Conservation (phyloP, 2,888 invertebrate genomes). For the Brachynemurus nebulosus region DNA sequence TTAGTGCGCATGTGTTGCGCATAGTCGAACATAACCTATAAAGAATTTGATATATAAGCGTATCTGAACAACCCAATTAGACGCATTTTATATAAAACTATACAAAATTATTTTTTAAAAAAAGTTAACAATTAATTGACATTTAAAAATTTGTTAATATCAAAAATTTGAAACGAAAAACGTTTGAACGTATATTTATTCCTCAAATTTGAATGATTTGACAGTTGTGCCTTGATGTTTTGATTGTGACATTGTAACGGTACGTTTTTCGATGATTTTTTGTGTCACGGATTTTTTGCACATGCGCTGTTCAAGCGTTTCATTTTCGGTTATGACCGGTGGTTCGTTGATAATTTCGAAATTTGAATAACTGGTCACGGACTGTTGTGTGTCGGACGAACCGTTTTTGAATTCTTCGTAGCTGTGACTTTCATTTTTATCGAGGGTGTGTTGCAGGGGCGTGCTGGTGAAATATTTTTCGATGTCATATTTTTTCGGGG, state of each 20-base stretch:
- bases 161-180: no score
- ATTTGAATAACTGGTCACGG: slow-evolving; percentile 24
- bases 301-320: slow-evolving; percentile 49
- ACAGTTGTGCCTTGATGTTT: slow-evolving; percentile 30
- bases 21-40: no score
- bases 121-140: no score
- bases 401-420: slow-evolving; percentile 25
- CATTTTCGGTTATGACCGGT: slow-evolving; percentile 33
- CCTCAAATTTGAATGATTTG: slow-evolving; percentile 30
- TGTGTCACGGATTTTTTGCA: slow-evolving; percentile 54
- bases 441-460: slow-evolving; percentile 19
- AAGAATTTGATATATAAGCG: no score
- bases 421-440: slow-evolving; percentile 20
- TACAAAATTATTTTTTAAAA: no score
- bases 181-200: not conserved
- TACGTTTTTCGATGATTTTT: slow-evolving; percentile 52
- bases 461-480: slow-evolving; percentile 29
- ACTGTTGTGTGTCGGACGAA: slow-evolving; percentile 10
- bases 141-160: no score
- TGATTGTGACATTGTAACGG: slow-evolving; percentile 44
- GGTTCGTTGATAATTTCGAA: slow-evolving; percentile 28
- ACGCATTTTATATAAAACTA: no score
- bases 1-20: no score
- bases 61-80: no score
- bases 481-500: slow-evolving; percentile 11